phyloP scores from a whole-genome alignment of 2,797 vertebrate species.

The Rhinichthys osculus region DNA sequence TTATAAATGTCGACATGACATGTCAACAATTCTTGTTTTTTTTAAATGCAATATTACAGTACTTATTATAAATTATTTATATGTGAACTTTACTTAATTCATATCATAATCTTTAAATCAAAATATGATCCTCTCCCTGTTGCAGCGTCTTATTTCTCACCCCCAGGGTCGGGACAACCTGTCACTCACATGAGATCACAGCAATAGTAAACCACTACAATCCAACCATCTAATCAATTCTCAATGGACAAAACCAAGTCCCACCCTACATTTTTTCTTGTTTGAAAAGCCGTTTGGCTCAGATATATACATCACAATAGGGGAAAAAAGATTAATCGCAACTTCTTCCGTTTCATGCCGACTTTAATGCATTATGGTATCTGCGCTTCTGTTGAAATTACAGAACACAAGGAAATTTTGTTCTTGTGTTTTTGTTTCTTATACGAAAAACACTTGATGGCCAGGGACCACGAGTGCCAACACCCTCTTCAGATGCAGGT shows the following conservation, averaged over 20 bases:
- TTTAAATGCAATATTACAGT: background rate
- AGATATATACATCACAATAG: background rate
- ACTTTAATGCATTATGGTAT: background rate
- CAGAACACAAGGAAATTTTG: background rate
- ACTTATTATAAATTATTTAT: too few relatives aligned
- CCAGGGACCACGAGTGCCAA: background rate
- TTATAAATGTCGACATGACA: background rate
- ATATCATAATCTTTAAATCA: background rate
- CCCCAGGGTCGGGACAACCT: background rate
- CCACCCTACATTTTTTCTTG: too few relatives aligned
- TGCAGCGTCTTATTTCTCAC: background rate
- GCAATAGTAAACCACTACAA: too few relatives aligned
- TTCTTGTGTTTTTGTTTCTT: background rate
- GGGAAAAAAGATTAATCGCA: background rate
- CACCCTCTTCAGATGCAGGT: conserved; percentile 6
- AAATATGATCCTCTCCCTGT: background rate
- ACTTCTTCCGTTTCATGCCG: background rate
- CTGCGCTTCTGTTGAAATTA: background rate
- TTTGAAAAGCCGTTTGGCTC: background rate
- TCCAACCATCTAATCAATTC: too few relatives aligned
- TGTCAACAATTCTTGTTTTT: background rate
- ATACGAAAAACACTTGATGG: background rate
- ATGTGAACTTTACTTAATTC: too few relatives aligned
- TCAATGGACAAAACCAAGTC: background rate
- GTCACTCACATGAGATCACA: background rate